Conservation (phyloP, 2,113 vertebrate genomes). For the Gnathonemus longibarbis region DNA sequence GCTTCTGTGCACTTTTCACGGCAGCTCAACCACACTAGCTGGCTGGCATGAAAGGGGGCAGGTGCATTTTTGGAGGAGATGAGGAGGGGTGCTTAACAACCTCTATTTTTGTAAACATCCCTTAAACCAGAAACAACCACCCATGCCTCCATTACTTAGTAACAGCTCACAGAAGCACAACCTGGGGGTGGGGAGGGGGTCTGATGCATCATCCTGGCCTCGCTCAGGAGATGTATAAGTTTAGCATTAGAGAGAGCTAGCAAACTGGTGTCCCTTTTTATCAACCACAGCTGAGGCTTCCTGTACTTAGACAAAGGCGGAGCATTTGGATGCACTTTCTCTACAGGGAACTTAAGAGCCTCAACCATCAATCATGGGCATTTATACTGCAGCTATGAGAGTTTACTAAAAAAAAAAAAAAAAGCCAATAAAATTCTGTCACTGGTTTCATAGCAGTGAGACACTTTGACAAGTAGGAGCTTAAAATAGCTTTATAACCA, state of each 20-base stretch:
- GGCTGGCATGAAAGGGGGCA: slow-evolving; percentile 10
- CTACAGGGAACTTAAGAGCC: not conserved
- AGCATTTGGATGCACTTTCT: not conserved
- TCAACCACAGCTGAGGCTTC: not conserved
- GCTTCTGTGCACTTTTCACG: slow-evolving; percentile 37
- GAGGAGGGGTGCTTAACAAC: slow-evolving; percentile 5
- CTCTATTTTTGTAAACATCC: slow-evolving; percentile 19
- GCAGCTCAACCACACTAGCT: slow-evolving; percentile 14
- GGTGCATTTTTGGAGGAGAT: not conserved
- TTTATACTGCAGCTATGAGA: not conserved
- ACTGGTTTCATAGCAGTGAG: not conserved
- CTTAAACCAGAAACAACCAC: not conserved
- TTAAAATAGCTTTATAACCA: slow-evolving; percentile 17
- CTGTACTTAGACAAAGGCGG: not conserved
- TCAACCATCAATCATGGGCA: not conserved
- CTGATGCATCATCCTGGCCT: not conserved
- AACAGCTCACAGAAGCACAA: not conserved
- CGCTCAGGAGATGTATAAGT: not conserved
- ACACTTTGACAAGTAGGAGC: not conserved
- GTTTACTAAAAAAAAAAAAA: not conserved
- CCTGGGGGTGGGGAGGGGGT: not conserved
- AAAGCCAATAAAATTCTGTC: not conserved
- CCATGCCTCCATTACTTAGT: not conserved
- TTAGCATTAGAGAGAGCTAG: not conserved
- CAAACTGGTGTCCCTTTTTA: not conserved